phyloP scores from a whole-genome alignment of 2,797 vertebrate species.

The Arctocebus calabarensis region DNA sequence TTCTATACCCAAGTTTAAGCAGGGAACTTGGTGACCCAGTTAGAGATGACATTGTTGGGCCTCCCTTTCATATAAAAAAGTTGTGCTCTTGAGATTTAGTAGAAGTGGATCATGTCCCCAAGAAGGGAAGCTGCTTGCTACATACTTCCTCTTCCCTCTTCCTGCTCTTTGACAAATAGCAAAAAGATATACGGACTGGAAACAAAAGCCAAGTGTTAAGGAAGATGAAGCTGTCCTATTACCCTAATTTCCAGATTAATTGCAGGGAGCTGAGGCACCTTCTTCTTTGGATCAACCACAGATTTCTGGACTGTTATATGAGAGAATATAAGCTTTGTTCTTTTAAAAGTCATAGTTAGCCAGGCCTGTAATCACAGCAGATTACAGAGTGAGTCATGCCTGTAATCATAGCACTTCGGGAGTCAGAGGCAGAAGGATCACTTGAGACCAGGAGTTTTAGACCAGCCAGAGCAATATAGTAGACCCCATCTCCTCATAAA shows the following conservation, averaged over 20 bases:
- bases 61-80: neutral
- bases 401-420: neutral
- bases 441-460: neutral
- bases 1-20: neutral
- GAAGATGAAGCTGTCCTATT: neutral
- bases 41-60: neutral
- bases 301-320: neutral
- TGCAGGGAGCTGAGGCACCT: neutral
- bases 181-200: neutral
- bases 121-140: constrained; percentile 12
- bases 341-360: constrained; percentile 3
- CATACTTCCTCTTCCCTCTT: neutral
- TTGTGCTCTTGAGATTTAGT: neutral
- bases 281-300: constrained; percentile 5
- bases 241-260: neutral
- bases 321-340: constrained; percentile 3
- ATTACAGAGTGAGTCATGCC: neutral
- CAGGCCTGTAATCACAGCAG: no score
- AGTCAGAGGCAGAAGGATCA: neutral
- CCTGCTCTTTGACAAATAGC: neutral
- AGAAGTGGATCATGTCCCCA: neutral
- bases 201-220: neutral
- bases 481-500: neutral
- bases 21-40: neutral
- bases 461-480: neutral